Conservation (phyloP, 2,113 vertebrate genomes). For the Zosterops pallidus region DNA sequence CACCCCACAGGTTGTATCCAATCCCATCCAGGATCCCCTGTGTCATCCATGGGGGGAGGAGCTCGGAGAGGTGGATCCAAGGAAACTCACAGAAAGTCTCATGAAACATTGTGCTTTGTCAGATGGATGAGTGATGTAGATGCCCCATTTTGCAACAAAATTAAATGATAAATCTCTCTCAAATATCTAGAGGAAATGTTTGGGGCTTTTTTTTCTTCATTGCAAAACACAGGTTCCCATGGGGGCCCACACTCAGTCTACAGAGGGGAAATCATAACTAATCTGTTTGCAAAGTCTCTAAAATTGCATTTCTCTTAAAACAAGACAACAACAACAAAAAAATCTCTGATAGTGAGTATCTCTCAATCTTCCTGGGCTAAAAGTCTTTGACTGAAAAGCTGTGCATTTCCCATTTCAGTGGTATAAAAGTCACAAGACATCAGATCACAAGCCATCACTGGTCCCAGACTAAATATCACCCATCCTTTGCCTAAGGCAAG, state of each 20-base stretch:
- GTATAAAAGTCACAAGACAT: conserved; percentile 22
- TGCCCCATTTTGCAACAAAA: neutral
- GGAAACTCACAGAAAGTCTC: neutral
- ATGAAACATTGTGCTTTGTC: fast-evolving
- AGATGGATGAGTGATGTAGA: neutral
- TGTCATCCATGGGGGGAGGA: neutral
- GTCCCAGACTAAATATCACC: conserved; percentile 17
- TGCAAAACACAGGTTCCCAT: neutral
- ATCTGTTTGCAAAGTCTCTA: neutral
- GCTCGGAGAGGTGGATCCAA: neutral
- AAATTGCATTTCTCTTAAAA: neutral
- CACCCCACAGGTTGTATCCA: neutral
- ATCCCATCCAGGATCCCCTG: neutral
- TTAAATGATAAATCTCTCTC: neutral
- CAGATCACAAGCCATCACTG: conserved; percentile 6
- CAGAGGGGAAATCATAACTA: neutral
- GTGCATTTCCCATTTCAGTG: neutral
- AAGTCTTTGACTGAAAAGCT: conserved; percentile 11
- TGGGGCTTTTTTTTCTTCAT: neutral
- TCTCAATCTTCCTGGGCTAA: conserved; percentile 1
- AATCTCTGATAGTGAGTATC: neutral
- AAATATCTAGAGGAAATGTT: neutral
- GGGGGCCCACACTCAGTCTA: neutral
- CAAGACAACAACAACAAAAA: neutral
- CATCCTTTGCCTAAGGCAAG: neutral